These are phyloP conservation scores for Acleris cristana DNA, from an alignment of 2,888 invertebrate genomes.

Conservation along the genomic window DNA sequence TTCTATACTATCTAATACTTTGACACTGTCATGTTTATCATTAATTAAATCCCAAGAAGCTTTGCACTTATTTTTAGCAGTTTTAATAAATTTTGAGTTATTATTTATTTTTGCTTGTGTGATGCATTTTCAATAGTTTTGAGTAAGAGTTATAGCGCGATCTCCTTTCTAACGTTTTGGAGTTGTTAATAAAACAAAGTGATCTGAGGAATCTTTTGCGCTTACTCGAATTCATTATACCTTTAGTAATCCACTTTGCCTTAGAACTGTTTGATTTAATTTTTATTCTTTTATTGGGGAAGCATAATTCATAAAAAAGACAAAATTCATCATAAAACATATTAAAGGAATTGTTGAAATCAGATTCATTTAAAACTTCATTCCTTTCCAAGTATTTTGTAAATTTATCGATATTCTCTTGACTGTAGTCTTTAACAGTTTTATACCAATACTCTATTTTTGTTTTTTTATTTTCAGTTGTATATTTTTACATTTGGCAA, in stretches of 20 bases:
- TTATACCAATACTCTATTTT: not conserved
- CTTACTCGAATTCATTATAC: not conserved
- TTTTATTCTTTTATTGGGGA: constrained; percentile 12
- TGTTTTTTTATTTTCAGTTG: not conserved
- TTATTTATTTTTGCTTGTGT: not conserved
- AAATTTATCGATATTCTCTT: not conserved
- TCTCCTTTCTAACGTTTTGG: not conserved
- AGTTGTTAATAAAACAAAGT: not conserved
- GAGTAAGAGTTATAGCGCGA: not conserved
- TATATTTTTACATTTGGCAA: constrained; percentile 15
- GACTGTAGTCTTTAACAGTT: not conserved
- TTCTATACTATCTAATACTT: not conserved
- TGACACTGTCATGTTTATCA: not conserved
- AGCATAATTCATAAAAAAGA: constrained; percentile 10
- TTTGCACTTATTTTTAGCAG: constrained; percentile 4
- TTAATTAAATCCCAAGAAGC: constrained; percentile 7
- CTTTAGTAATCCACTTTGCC: constrained; percentile 9
- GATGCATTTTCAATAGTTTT: constrained; percentile 9
- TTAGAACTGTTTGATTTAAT: not conserved
- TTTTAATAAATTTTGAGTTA: not conserved
- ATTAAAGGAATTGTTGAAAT: too few relatives aligned
- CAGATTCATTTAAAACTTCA: too few relatives aligned
- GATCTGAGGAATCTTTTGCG: constrained; percentile 2
- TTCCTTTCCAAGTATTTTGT: not conserved
- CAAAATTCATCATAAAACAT: constrained; percentile 11